Base-by-base conservation (phyloP, 2,113 vertebrate species). In the Odontophorus gujanensis region DNA sequence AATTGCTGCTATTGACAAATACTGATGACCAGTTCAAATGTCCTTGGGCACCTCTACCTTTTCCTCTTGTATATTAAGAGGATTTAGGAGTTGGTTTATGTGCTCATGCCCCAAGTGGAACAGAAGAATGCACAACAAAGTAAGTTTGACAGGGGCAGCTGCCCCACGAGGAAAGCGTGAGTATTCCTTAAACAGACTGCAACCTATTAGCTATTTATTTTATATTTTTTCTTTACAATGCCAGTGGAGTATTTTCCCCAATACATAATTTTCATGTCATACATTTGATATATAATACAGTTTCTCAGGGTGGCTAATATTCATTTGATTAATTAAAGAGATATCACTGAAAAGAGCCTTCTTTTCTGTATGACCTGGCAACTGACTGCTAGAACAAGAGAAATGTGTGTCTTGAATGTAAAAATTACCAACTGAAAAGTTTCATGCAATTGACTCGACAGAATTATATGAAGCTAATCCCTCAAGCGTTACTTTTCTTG, bases 401-500 rank as follows among this genome's bases (percentile, higher is more conserved):
- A 69, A 87, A 67, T 57, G 8, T 53, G 43, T 89, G 42, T 18
- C 55, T 89, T 59, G 25, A 55, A 92, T 74, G 50, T 85, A 91
- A 95, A 95, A 91, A 82, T 77, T 61, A 45, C 59, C 22, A 87
- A 19, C 34, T 58, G 50, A 55, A 85, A 95, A 91, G 34, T 66
- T 93, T 89, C 78, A 71, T 2, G 0, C 51, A 83, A 22, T 65
- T 75, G 81, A 43, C 72, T 85, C 12, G 13, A 72, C 65, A 92
- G 85, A 93, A 87, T 87, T 81, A 67, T 57, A 89, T 82, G 92
- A 92, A 75, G 20, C 20, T 92, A 89, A 85, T 89, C 59, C 84
- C 78, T 85, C 34, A 67, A 96, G 72, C 73, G 36, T n/a, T 85
- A 13, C 42, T 93, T 94, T 87, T 71, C 71, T 87, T 89, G 11